A percentile compares a stretch with the other conserved stretches of the same genome.
Conservation (phyloP, 2,113 vertebrate genomes). For the Anguilla rostrata region DNA sequence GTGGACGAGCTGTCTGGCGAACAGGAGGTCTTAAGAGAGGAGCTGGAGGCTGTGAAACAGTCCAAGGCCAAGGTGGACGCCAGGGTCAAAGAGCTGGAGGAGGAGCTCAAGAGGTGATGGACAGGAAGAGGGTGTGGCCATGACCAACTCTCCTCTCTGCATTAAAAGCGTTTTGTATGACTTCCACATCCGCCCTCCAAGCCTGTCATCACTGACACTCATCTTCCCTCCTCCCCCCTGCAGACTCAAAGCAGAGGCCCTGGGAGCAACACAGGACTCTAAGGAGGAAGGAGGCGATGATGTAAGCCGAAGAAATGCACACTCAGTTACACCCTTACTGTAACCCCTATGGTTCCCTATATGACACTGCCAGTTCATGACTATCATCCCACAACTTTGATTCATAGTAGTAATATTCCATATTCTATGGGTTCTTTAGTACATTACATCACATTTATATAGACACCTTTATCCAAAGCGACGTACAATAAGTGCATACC, state of each 20-base stretch:
- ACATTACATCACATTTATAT: too few species aligned
- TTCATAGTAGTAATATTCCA: not conserved
- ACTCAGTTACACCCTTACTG: not conserved
- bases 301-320: conserved; percentile 69
- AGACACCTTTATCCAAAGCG: too few species aligned
- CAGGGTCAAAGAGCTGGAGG: conserved; percentile 87
- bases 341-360: not conserved
- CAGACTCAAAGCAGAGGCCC: conserved; percentile 91
- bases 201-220: not conserved
- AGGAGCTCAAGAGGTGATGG: conserved; percentile 88
- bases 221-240: conserved; percentile 22
- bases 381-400: not conserved
- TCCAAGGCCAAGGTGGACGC: conserved; percentile 86
- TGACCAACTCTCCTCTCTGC: not conserved
- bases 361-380: not conserved
- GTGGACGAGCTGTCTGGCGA: conserved; percentile 93
- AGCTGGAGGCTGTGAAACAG: conserved; percentile 85
- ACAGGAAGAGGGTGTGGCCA: not conserved
- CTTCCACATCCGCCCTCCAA: not conserved
- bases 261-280: conserved; percentile 84
- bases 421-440: not conserved
- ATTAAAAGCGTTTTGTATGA: not conserved
- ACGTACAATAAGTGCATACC: too few species aligned
- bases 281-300: conserved; percentile 93
- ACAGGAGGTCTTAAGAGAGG: conserved; percentile 89